Percentiles rank a stretch among this genome's conserved stretches.
phyloP scores from a whole-genome alignment of 2,797 vertebrate genomes.

The Falco rusticolus region DNA sequence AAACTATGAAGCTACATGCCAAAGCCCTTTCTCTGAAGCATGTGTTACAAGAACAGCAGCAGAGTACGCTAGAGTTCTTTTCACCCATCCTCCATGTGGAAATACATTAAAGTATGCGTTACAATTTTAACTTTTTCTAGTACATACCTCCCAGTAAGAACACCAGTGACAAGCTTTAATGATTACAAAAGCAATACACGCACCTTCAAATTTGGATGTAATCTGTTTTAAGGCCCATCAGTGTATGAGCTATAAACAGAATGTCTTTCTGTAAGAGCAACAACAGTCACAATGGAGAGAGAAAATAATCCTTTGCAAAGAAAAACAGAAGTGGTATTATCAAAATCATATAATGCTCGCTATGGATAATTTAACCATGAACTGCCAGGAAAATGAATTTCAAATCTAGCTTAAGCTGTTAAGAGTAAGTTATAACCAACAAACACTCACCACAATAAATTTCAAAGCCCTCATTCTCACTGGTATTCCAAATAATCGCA shows the following conservation, averaged over 20 bases:
- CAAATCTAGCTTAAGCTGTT: background rate
- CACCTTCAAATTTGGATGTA: background rate
- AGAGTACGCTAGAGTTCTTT: background rate
- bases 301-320: background rate
- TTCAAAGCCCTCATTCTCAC: background rate
- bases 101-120: background rate
- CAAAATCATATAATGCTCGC: constrained; percentile 1
- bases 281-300: background rate
- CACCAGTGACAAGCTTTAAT: background rate
- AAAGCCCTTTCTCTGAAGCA: background rate
- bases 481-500: background rate
- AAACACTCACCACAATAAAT: background rate
- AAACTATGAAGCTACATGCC: background rate
- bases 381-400: background rate
- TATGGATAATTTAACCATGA: constrained; percentile 4
- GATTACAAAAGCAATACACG: background rate
- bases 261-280: background rate
- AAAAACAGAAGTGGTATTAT: background rate
- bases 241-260: background rate
- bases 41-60: background rate
- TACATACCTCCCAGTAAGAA: background rate
- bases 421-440: background rate
- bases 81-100: background rate
- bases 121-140: background rate
- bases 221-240: background rate